phyloP scores from a whole-genome alignment of 2,888 invertebrate species.

The Archaeoteleia sp. region DNA sequence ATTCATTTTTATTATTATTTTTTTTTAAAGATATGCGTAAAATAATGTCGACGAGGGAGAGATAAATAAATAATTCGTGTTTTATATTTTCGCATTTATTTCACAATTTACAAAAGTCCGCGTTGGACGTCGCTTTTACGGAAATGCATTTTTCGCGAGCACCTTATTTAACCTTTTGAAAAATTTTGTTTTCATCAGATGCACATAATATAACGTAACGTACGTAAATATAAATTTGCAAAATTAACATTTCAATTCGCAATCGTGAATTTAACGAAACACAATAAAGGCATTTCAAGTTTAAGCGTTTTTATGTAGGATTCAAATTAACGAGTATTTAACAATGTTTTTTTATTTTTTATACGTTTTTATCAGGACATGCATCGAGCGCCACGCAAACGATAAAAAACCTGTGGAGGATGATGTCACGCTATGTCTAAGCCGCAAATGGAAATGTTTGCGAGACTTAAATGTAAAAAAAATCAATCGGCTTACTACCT shows the following conservation, averaged over 20 bases:
- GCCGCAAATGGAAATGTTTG: too few relatives aligned
- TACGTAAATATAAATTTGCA: conserved; percentile 31
- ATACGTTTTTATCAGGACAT: too few relatives aligned
- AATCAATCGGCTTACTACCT: conserved; percentile 12
- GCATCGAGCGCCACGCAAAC: not conserved
- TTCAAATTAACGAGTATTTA: too few relatives aligned
- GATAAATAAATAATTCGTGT: conserved; percentile 37
- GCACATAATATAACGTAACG: not conserved
- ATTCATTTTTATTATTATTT: too few relatives aligned
- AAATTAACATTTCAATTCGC: conserved; percentile 23
- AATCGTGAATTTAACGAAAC: conserved; percentile 38
- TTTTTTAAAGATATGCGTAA: not conserved
- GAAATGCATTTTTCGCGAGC: conserved; percentile 42
- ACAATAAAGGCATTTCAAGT: too few relatives aligned
- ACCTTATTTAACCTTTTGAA: conserved; percentile 21
- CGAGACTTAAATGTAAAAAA: not conserved
- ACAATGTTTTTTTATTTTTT: too few relatives aligned
- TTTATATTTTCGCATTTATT: conserved; percentile 41
- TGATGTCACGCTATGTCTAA: too few relatives aligned
- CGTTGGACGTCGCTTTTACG: conserved; percentile 19
- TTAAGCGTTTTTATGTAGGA: too few relatives aligned
- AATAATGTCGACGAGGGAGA: conserved; percentile 6
- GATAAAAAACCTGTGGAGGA: not conserved
- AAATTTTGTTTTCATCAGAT: not conserved
- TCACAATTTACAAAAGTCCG: conserved; percentile 42